Base-by-base conservation (phyloP, 2,113 vertebrate species). In the Heterotis niloticus region DNA sequence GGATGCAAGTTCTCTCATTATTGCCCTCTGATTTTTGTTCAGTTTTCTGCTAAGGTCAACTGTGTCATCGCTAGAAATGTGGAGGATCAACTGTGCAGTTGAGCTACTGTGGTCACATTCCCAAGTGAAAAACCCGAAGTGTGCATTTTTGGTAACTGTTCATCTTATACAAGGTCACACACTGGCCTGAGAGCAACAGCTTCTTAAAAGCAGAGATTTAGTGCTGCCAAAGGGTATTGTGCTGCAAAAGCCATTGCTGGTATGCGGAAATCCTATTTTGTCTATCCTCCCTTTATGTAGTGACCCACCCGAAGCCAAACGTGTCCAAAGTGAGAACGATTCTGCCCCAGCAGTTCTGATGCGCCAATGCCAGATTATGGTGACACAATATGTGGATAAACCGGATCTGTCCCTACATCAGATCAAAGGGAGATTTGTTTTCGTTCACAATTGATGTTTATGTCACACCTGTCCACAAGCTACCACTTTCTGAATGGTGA, bases 211-310 rank as follows among this genome's bases (percentile, higher is more conserved):
- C 34, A 44, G 34, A 4, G 34, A 44, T 44, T 44, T 70, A 7
- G 66, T 29, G 18, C 4, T 26, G 75, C 14, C 52, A 77, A 64
- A 82, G 79, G 74, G 81, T 81, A 83, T 82, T 82, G 78, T 81
- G 64, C 44, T 75, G 76, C 81, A 83, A 79, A 84, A 81, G 81
- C 84, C 81, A 78, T 64, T 60, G 77, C 80, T 79, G 81, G 84
- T 83, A 83, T 86, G 69, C 64, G 24, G 70, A 84, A 86, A 84
- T 86, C 85, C 82, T 74, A 51, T 82, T 83, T 81, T 66, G 73
- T 65, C 56, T 72, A 54, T 81, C 74, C 75, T 68, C 68, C 79
- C 74, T 67, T 66, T 77, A 44, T 75, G 28, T 71, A 65, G 75
- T 68, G 74, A 64, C 76, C 12, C 10, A 64, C 69, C 59, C 52